Conservation (phyloP, 1,140 invertebrate genomes). For the Arctopsyche grandis region DNA sequence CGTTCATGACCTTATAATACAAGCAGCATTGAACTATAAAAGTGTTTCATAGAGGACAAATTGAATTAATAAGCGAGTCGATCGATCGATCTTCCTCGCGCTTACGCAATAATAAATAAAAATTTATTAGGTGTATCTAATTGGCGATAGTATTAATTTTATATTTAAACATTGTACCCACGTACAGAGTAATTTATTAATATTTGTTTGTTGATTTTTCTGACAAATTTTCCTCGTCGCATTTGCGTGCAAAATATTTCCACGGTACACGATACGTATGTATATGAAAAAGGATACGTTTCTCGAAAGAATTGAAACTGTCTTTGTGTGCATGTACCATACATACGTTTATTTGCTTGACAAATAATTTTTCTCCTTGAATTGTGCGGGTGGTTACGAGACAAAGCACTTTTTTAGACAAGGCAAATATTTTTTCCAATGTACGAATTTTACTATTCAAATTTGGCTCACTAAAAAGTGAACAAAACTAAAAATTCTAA, state of each 20-base stretch:
- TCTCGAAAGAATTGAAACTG: not conserved
- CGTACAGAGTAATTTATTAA: not conserved
- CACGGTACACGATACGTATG: not conserved
- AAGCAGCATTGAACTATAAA: not conserved
- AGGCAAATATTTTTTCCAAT: not conserved
- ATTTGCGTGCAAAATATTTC: conserved; percentile 6
- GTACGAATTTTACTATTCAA: not conserved
- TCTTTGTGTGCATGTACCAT: not conserved
- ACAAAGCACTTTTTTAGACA: not conserved
- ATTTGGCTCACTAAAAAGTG: not conserved
- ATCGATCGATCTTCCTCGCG: not conserved
- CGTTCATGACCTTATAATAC: not conserved
- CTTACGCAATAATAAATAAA: no score
- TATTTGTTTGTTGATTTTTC: not conserved
- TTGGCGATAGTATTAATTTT: not conserved
- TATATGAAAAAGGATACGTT: not conserved
- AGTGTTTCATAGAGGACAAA: not conserved
- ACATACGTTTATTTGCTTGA: no score
- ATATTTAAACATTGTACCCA: not conserved
- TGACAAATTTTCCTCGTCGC: conserved; percentile 1
- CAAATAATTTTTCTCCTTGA: not conserved
- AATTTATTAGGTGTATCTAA: not conserved
- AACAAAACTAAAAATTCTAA: no score
- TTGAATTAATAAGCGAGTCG: not conserved
- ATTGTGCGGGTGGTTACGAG: not conserved